Percentiles rank a stretch among this genome's conserved stretches.
phyloP scores from a whole-genome alignment of 2,797 vertebrate genomes.

The Gouania willdenowi region DNA sequence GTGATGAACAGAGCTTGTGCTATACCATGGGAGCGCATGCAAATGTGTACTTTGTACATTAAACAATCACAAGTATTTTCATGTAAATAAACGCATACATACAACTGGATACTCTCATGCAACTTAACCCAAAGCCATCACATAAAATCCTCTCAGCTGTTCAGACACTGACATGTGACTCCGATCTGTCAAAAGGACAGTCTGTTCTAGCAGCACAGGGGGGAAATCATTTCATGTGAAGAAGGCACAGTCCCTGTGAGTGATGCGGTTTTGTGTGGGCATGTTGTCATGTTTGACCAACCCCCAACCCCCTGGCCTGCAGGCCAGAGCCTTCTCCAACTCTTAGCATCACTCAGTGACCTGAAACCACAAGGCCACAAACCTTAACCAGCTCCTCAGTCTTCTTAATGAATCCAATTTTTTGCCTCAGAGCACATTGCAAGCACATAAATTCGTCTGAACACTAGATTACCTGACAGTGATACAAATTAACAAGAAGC shows the following conservation, averaged over 20 bases:
- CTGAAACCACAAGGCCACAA: conserved; percentile 72
- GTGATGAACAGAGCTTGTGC: conserved; percentile 7
- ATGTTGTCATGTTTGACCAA: conserved; percentile 50
- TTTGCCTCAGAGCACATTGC: conserved; percentile 75
- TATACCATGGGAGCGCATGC: background rate
- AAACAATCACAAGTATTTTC: conserved; percentile 12
- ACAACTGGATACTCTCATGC: conserved; percentile 14
- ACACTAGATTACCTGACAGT: conserved; percentile 76
- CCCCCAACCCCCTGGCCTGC: conserved; percentile 33
- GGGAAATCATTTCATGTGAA: conserved; percentile 22
- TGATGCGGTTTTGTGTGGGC: conserved; percentile 50
- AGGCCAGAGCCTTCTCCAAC: conserved; percentile 63
- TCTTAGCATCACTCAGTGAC: conserved; percentile 74
- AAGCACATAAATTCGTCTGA: conserved; percentile 64
- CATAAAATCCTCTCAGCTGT: conserved; percentile 9
- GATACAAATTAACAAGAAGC: conserved; percentile 77
- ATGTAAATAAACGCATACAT: conserved; percentile 30
- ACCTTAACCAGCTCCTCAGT: conserved; percentile 70
- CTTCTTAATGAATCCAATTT: conserved; percentile 83
- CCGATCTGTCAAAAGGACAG: conserved; percentile 22
- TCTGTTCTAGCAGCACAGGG: conserved; percentile 36
- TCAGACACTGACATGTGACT: conserved; percentile 35
- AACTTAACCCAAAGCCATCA: conserved; percentile 19
- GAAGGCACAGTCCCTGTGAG: conserved; percentile 56
- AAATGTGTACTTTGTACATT: conserved; percentile 17